These are phyloP conservation scores for Silvanus unidentatus DNA, from an alignment of 2,888 invertebrate genomes.

Conservation along the genomic window DNA sequence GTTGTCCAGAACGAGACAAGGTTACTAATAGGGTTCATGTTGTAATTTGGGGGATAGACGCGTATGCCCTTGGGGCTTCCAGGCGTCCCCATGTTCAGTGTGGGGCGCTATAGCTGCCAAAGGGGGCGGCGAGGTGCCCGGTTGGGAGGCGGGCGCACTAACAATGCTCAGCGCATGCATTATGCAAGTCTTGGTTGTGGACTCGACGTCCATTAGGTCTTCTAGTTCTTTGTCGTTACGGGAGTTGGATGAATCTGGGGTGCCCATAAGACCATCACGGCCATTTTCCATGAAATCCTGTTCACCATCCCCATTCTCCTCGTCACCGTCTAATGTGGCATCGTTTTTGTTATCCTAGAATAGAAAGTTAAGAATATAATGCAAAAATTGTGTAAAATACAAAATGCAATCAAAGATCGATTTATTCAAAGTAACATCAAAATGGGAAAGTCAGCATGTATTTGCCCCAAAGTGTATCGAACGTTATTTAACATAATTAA, in stretches of 20 bases:
- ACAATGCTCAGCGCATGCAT: constrained; percentile 53
- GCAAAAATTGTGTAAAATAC: neutral
- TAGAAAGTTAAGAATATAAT: constrained; percentile 8
- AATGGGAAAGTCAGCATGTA: too few relatives aligned
- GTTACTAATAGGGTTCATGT: constrained; percentile 39
- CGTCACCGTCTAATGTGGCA: constrained; percentile 29
- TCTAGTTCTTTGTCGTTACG: constrained; percentile 52
- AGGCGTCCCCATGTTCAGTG: constrained; percentile 37
- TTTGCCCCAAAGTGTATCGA: too few relatives aligned
- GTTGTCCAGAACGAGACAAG: constrained; percentile 14
- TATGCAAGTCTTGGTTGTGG: constrained; percentile 49
- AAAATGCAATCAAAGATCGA: too few relatives aligned
- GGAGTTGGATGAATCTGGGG: constrained; percentile 51
- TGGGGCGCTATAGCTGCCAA: constrained; percentile 41
- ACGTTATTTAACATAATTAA: too few relatives aligned
- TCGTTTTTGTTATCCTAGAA: constrained; percentile 39
- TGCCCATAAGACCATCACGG: constrained; percentile 46
- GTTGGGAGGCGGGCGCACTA: constrained; percentile 42
- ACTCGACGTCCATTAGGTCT: constrained; percentile 50
- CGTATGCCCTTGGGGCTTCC: constrained; percentile 42
- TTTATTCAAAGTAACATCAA: too few relatives aligned
- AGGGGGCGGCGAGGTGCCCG: constrained; percentile 40
- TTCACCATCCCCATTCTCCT: constrained; percentile 42
- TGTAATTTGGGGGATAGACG: constrained; percentile 39
- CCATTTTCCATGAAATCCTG: constrained; percentile 49